phyloP scores from a whole-genome alignment of 2,888 invertebrate species.

The Anorthoa munda region DNA sequence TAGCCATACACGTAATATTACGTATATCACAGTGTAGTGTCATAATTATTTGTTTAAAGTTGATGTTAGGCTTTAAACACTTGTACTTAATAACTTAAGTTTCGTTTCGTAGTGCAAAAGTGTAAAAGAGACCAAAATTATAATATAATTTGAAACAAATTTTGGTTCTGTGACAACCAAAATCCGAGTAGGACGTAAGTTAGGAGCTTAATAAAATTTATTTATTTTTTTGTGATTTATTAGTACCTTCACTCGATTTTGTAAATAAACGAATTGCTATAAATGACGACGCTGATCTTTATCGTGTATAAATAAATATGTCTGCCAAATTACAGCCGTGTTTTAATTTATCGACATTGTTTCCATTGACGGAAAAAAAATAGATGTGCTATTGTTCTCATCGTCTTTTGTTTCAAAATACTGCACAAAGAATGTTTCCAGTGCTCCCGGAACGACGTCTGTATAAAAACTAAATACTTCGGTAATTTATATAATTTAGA shows the following conservation, averaged over 20 bases:
- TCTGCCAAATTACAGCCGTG: conserved; percentile 88
- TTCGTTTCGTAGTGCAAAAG: conserved; percentile 75
- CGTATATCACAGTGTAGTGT: conserved; percentile 74
- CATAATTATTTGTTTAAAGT: conserved; percentile 79
- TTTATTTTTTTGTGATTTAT: conserved; percentile 89
- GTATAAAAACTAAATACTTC: conserved; percentile 75
- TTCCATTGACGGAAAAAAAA: conserved; percentile 56
- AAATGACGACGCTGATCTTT: conserved; percentile 88
- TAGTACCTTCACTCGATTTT: conserved; percentile 87
- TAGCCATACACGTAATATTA: conserved; percentile 61
- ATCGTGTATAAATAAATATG: conserved; percentile 90
- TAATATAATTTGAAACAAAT: conserved; percentile 74
- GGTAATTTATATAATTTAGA: conserved; percentile 77
- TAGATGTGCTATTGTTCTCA: conserved; percentile 70
- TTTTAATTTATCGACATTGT: conserved; percentile 74
- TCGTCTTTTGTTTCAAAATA: conserved; percentile 68
- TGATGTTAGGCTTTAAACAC: conserved; percentile 81
- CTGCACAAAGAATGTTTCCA: conserved; percentile 64
- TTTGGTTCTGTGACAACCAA: conserved; percentile 85
- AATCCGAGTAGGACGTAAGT: conserved; percentile 83
- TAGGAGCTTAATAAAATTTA: conserved; percentile 83
- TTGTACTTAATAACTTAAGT: conserved; percentile 81
- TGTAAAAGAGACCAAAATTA: conserved; percentile 81
- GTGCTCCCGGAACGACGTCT: conserved; percentile 49
- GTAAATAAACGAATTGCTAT: conserved; percentile 89